Evolutionary conservation across 2,888 invertebrate species (phyloP), one percentile per base, ranked within the genome.

Genomic region (Heliconius charithonia): DNA sequence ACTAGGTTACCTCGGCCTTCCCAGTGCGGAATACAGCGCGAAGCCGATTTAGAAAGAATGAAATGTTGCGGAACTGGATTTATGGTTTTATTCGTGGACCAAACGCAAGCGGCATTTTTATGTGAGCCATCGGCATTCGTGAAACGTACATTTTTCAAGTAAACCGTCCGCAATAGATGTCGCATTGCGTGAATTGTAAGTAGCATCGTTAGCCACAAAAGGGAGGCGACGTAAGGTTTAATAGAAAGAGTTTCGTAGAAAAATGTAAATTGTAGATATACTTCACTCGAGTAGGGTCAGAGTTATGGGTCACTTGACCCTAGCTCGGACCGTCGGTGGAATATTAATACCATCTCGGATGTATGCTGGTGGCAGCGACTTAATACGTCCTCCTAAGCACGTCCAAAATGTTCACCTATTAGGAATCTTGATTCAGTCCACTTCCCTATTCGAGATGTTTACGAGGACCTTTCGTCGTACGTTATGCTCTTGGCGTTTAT

Each of bases 271-370:
- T 89, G 85, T 84, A 7, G 2, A 51, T 51, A 83, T 84, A 86
- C 86, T 82, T 87, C 89, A 89, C 90, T 88, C 87, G 87, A 86
- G 84, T 81, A 79, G 87, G 88, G 88, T 89, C 85, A 87, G 86
- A 92, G 87, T 92, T 91, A 92, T 91, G 91, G 91, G 89, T 89
- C 89, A 90, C 85, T 89, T 89, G 91, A 90, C 89, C 91, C 88
- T 86, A 81, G 86, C 86, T 86, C 85, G 86, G 87, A 85, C 85
- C 87, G 86, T 85, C 87, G 83, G 86, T 88, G 86, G 92, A 91
- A 93, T 93, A 90, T 89, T 88, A 93, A 92, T 88, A 81, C 83
- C 85, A 87, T 83, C 83, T 83, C 77, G 79, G 79, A 81, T 80
- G 78, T 82, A 79, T 79, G 69, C 74, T 76, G 69, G 69, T 74